Base-by-base conservation (phyloP, 2,113 vertebrate genomes). In the Antennarius striatus region DNA sequence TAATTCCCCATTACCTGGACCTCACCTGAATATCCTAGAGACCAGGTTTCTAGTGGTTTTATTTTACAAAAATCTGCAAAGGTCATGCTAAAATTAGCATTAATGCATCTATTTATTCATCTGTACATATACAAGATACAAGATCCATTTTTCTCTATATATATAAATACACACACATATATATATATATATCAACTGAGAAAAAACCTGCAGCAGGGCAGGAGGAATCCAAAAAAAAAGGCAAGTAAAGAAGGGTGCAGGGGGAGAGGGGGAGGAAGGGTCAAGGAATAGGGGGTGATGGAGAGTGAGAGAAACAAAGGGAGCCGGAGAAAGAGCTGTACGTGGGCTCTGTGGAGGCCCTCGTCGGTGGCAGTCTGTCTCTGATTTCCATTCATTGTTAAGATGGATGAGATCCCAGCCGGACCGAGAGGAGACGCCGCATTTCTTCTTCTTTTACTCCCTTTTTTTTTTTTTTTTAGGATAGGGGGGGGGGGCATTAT, bases 391-490 rank as follows among this genome's bases (percentile, higher is more conserved):
- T 95, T 95, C 93, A 93, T 91, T 73, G 93, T 91, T 93, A 96
- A 98, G 96, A 99, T 98, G 97, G 97, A 98, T 97, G 97, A 96
- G 94, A 93, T 93, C 93, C 94, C 82, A 77, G 89, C 91, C 87
- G 91, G 94, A 97, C 95, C 94, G 91, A 94, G 95, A 96, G 93
- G 95, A 96, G 95, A 90, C 91, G 94, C 95, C 93, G 91, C 95
- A 94, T 95, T 96, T 95, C 80, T 56, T 57, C 80, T 65, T 9
- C 52, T 67, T 16, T 28, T 68, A 4, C 52, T 55, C 15, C 10
- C 29, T 63, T 54, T 77, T 16, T 55, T 52, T 59, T 58, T 72
- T 71, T 68, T 80, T 78, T 79, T 74, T 53, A 28, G 57, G 68
- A 77, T 52, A 77, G 91, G 91, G 92, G 91, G 87, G 22, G 22